Evolutionary conservation across 2,888 invertebrate genomes (phyloP).

Genomic region (Entomobrya multifasciata): DNA sequence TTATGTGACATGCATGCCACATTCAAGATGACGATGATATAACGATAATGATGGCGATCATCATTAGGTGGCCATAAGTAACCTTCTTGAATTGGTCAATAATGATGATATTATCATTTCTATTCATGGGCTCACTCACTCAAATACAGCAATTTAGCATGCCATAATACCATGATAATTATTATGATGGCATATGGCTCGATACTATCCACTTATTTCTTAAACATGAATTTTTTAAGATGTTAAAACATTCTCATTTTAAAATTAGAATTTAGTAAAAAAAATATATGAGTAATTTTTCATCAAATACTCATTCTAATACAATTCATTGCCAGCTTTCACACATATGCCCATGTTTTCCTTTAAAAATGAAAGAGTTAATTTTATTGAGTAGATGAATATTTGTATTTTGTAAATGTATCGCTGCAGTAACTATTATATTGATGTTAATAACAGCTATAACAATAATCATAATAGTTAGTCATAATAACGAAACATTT

Average conservation of each 20-base stretch:
- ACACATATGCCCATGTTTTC: conserved; percentile 20
- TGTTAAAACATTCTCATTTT: background rate
- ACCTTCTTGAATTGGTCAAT: conserved; percentile 41
- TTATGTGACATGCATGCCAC: conserved; percentile 37
- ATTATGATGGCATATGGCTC: too few relatives aligned
- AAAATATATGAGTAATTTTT: background rate
- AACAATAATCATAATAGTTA: conserved; percentile 60
- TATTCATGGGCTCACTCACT: conserved; percentile 34
- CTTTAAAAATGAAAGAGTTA: conserved; percentile 38
- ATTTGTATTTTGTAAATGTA: too few relatives aligned
- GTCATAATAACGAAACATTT: conserved; percentile 44
- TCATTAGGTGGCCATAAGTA: conserved; percentile 38
- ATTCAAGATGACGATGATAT: background rate
- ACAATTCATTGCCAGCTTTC: conserved; percentile 21
- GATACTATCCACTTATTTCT: background rate
- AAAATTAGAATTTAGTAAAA: background rate
- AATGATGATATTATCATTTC: conserved; percentile 47
- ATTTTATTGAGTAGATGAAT: too few relatives aligned
- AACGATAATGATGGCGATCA: conserved; percentile 38
- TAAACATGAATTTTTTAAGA: too few relatives aligned
- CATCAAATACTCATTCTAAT: conserved; percentile 15
- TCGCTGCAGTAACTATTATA: conserved; percentile 49
- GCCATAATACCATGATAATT: background rate
- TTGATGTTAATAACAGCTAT: conserved; percentile 63
- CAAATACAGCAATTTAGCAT: background rate